A percentile compares a stretch with the other conserved stretches of the same genome.
Conservation (phyloP, 64 coral and sea anemone genomes). For the Stichodactyla helianthus region DNA sequence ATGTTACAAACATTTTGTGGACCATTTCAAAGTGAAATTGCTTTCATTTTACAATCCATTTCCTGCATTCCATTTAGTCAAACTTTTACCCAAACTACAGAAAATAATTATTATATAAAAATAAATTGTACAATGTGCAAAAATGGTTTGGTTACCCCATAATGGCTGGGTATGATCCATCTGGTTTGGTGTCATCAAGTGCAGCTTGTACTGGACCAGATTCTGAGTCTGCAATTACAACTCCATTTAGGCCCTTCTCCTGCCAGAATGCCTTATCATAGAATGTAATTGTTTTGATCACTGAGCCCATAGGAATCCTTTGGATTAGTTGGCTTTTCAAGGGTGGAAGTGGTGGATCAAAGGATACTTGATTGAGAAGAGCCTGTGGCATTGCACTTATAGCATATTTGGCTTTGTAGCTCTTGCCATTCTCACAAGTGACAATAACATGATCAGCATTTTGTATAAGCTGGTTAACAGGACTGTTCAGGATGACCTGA, state of each 20-base stretch:
- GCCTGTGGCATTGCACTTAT: constrained; percentile 99
- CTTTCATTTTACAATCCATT: no score
- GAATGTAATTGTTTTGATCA: constrained; percentile 93
- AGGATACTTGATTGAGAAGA: constrained; percentile 76
- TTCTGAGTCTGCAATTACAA: constrained; percentile 71
- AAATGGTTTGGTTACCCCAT: constrained; percentile 71
- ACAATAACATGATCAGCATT: constrained; percentile 65
- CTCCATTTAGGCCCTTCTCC: constrained; percentile 67
- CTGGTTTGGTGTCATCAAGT: constrained; percentile 93
- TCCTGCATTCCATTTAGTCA: no score
- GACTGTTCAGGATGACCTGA: constrained; percentile 83
- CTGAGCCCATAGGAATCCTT: constrained; percentile 92
- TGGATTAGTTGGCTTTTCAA: constrained; percentile 93
- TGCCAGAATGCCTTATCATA: constrained; percentile 85
- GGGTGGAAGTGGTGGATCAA: constrained; percentile 88
- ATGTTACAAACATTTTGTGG: no score
- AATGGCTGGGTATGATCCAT: constrained; percentile 88
- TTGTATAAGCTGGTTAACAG: constrained; percentile 58
- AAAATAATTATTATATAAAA: background rate
- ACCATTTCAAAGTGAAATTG: no score
- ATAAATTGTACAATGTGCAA: background rate
- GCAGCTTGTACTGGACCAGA: constrained; percentile 79
- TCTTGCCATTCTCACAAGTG: constrained; percentile 80
- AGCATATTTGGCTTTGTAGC: constrained; percentile 67
- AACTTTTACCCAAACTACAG: no score